phyloP scores from a whole-genome alignment of 2,113 vertebrate genomes.

The Oxyura jamaicensis region DNA sequence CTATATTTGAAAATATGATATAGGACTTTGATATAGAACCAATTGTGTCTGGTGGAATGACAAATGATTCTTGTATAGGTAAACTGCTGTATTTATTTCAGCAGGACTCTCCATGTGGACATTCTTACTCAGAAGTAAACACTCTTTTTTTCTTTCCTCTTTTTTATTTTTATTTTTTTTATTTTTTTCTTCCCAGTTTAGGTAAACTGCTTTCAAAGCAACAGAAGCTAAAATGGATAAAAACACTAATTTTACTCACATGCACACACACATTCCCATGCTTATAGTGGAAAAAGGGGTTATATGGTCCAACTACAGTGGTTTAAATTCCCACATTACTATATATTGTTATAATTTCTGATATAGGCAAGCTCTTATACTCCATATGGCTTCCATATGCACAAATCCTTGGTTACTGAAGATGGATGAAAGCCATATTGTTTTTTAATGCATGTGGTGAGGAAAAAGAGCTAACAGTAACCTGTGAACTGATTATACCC shows the following conservation, averaged over 20 bases:
- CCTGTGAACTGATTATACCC: conserved; percentile 54
- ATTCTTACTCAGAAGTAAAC: conserved; percentile 13
- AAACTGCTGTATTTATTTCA: conserved; percentile 48
- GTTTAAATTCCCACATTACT: conserved; percentile 29
- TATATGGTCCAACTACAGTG: conserved; percentile 21
- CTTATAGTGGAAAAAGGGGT: background rate
- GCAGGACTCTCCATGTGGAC: conserved; percentile 5
- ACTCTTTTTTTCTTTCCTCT: background rate
- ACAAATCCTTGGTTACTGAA: conserved; percentile 43
- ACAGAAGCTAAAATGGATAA: conserved; percentile 18
- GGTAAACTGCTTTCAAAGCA: conserved; percentile 41
- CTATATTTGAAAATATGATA: conserved; percentile 48
- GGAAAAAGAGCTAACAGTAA: conserved; percentile 34
- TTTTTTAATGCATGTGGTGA: conserved; percentile 42
- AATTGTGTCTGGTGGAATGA: conserved; percentile 41
- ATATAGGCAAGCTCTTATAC: conserved; percentile 5
- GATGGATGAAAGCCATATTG: conserved; percentile 61
- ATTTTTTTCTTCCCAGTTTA: background rate
- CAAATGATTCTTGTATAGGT: conserved; percentile 39
- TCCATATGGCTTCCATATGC: conserved; percentile 65
- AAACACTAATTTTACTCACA: background rate
- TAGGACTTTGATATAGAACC: conserved; percentile 45
- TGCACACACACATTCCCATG: background rate
- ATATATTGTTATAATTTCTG: conserved; percentile 30
- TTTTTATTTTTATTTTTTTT: background rate